A percentile compares a stretch with the other conserved stretches of the same genome.
Evolutionary conservation across 1,140 invertebrate genomes (phyloP).

Genomic region (Archivesica marissinica): DNA sequence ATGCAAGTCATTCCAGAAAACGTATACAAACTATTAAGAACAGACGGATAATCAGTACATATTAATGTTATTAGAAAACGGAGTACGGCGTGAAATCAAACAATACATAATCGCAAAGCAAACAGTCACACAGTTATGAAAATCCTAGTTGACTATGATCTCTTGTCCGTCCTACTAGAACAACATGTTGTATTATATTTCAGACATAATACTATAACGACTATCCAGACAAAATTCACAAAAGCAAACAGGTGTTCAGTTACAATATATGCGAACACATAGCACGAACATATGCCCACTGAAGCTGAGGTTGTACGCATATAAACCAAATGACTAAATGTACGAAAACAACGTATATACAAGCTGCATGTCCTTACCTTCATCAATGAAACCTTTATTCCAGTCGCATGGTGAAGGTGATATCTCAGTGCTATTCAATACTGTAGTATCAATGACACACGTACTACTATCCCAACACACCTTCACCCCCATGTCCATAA

Average conservation of each 20-base stretch:
- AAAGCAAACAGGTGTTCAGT: no score
- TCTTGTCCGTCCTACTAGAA: background rate
- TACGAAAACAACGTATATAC: background rate
- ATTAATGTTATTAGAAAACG: background rate
- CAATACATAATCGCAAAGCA: background rate
- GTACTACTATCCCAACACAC: background rate
- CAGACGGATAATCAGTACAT: background rate
- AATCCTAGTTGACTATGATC: background rate
- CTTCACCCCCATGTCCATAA: background rate
- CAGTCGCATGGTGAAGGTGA: background rate
- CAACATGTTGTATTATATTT: no score
- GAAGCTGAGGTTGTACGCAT: background rate
- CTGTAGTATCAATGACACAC: background rate
- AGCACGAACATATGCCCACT: no score
- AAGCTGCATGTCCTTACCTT: background rate
- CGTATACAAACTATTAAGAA: no score
- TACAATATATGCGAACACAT: no score
- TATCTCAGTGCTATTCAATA: background rate
- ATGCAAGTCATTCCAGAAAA: no score
- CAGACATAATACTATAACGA: no score
- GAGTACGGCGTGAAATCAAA: background rate
- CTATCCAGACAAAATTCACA: no score
- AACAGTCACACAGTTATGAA: background rate
- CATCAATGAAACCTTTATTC: background rate
- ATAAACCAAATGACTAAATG: background rate